Evolutionary conservation across 2,797 vertebrate genomes (phyloP).

Genomic region (Eulemur mongoz): DNA sequence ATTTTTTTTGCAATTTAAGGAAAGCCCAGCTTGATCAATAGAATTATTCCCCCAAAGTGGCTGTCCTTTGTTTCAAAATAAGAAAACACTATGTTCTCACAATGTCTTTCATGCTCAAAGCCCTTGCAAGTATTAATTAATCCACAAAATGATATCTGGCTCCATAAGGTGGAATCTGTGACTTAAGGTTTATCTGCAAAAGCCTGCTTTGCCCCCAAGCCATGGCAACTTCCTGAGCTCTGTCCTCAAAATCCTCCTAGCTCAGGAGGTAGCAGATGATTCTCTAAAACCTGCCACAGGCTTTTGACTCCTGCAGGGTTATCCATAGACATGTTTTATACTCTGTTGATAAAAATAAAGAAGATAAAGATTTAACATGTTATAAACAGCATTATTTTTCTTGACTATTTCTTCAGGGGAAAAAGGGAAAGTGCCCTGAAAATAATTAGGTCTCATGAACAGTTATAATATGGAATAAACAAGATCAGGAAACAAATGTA

Average conservation of each 20-base stretch:
- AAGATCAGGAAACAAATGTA: background rate
- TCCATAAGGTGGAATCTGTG: conserved; percentile 74
- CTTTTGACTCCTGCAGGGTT: conserved; percentile 68
- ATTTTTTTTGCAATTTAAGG: background rate
- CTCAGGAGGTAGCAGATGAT: conserved; percentile 64
- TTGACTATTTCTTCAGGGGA: background rate
- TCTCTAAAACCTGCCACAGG: conserved; percentile 70
- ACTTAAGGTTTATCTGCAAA: conserved; percentile 74
- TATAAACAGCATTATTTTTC: conserved; percentile 35
- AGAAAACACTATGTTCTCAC: conserved; percentile 34
- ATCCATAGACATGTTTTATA: conserved; percentile 59
- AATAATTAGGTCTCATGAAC: conserved; percentile 28
- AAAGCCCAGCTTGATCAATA: conserved; percentile 31
- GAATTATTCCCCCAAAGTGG: background rate
- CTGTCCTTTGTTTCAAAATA: conserved; percentile 65
- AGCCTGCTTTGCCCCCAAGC: conserved; percentile 71
- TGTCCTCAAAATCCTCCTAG: conserved; percentile 62
- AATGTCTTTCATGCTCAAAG: conserved; percentile 66
- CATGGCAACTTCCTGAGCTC: conserved; percentile 52
- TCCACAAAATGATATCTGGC: conserved; percentile 67
- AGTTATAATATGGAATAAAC: background rate
- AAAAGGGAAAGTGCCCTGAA: conserved; percentile 32
- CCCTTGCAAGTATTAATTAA: conserved; percentile 71
- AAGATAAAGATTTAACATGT: conserved; percentile 66
- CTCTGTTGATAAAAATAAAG: conserved; percentile 70